A percentile compares a stretch with the other conserved stretches of the same genome.
These are phyloP conservation scores for Tauraco hartlaubi DNA, from an alignment of 2,797 vertebrate species.

Conservation along the genomic window DNA sequence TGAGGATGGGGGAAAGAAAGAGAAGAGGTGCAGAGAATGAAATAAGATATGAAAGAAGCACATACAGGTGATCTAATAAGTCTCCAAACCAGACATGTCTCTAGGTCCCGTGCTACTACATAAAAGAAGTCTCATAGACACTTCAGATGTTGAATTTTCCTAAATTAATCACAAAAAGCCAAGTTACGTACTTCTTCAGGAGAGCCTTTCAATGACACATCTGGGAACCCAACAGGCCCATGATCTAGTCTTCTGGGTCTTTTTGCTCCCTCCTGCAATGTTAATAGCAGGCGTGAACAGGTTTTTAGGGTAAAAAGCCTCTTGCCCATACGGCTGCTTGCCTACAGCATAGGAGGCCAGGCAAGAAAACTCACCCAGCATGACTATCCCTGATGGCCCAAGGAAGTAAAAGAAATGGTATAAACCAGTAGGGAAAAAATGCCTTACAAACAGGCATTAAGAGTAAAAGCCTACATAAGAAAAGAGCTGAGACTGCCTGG, in stretches of 20 bases:
- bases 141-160: background rate
- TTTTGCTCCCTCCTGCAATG: background rate
- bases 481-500: background rate
- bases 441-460: background rate
- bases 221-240: background rate
- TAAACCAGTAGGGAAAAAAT: background rate
- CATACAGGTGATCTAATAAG: background rate
- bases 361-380: background rate
- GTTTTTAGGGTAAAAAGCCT: background rate
- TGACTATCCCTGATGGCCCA: rapidly evolving
- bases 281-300: background rate
- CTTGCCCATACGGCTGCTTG: background rate
- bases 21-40: background rate
- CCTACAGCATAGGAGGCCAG: background rate
- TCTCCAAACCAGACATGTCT: background rate
- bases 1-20: background rate
- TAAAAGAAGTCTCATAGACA: background rate
- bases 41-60: background rate
- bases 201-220: background rate
- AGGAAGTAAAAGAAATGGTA: background rate
- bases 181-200: background rate
- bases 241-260: background rate
- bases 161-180: background rate
- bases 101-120: background rate
- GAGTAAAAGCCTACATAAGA: background rate